Conservation (phyloP, 1,140 invertebrate species). For the Leptopilina boulardi region DNA sequence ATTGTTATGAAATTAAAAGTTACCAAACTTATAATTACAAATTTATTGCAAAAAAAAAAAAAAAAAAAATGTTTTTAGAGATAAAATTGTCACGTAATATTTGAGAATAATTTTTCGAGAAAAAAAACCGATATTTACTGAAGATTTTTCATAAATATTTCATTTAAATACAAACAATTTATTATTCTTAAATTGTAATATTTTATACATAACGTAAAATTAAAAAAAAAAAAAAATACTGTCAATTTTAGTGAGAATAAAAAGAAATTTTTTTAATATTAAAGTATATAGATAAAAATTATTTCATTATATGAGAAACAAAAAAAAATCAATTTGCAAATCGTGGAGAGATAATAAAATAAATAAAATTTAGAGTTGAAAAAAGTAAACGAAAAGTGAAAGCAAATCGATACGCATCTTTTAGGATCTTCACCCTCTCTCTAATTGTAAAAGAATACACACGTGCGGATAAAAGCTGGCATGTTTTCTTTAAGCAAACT, state of each 20-base stretch:
- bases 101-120: not conserved
- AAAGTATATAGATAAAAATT: too few species aligned
- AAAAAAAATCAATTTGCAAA: not conserved
- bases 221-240: too few species aligned
- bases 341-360: slow-evolving; percentile 2
- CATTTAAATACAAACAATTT: not conserved
- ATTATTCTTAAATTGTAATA: too few species aligned
- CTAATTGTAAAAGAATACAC: slow-evolving; percentile 29
- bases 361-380: slow-evolving; percentile 25
- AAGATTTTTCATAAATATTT: not conserved
- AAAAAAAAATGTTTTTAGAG: not conserved
- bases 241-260: too few species aligned
- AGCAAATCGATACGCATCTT: slow-evolving; percentile 2
- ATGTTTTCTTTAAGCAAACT: not conserved
- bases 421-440: slow-evolving; percentile 17
- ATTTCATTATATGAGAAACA: too few species aligned
- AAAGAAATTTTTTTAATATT: too few species aligned
- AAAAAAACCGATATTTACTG: not conserved
- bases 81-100: slow-evolving; percentile 14
- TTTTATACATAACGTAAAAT: too few species aligned
- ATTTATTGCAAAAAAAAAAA: not conserved
- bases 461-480: slow-evolving; percentile 5
- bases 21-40: not conserved
- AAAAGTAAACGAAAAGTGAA: not conserved
- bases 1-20: not conserved